Evolutionary conservation across 1,140 invertebrate species (phyloP).

Genomic region (Pseudomyrmex dendroicus): DNA sequence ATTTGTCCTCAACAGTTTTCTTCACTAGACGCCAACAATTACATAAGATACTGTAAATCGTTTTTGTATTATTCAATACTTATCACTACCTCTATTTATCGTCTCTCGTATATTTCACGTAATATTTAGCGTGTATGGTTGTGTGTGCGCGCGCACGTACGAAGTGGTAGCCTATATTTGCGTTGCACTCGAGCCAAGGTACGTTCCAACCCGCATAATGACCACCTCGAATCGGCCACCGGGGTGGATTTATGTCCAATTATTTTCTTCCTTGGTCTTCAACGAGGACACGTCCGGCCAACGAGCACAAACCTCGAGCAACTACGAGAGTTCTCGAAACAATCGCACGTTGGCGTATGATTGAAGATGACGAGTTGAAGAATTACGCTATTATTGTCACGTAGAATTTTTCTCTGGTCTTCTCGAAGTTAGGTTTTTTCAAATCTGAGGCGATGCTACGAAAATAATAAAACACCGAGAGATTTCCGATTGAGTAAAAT

Average conservation of each 20-base stretch:
- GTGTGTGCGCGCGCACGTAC: conserved; percentile 1
- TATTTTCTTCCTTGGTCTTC: conserved; percentile 68
- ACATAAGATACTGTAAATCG: not conserved
- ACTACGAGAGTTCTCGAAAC: conserved; percentile 57
- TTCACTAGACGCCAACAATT: not conserved
- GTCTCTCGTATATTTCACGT: conserved; percentile 65
- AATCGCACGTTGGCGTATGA: conserved; percentile 29
- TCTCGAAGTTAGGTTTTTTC: not conserved
- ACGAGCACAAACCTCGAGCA: conserved; percentile 27
- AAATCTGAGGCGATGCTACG: not conserved
- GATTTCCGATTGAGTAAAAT: too few relatives aligned
- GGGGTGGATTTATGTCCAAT: conserved; percentile 76
- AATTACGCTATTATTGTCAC: conserved; percentile 36
- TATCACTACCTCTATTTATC: conserved; percentile 71
- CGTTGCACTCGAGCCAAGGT: conserved; percentile 71
- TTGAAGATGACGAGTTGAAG: conserved; percentile 9
- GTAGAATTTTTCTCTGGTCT: conserved; percentile 21
- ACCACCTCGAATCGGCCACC: conserved; percentile 66
- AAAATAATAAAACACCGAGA: not conserved
- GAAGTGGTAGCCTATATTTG: conserved; percentile 64
- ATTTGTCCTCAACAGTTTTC: not conserved
- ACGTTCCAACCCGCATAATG: conserved; percentile 69
- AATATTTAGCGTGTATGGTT: conserved; percentile 69
- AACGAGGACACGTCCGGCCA: conserved; percentile 32
- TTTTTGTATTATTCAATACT: conserved; percentile 59